phyloP scores from a whole-genome alignment of 1,140 invertebrate species.

The Heliconius hermathena region DNA sequence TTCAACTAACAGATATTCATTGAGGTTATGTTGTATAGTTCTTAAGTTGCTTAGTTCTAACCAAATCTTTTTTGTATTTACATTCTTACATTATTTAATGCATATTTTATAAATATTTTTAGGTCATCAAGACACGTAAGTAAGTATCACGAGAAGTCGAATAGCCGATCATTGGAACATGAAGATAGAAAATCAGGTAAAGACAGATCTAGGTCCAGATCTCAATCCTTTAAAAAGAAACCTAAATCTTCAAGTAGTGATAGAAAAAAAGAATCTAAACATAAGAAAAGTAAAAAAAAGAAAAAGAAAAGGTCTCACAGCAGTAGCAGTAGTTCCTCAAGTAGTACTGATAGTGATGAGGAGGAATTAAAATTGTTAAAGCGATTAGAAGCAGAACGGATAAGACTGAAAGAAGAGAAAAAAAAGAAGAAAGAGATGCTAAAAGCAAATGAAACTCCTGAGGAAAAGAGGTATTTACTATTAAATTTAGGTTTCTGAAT shows the following conservation, averaged over 20 bases:
- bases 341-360: conserved; percentile 75
- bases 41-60: not conserved
- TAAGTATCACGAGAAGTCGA: conserved; percentile 38
- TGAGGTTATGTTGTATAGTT: not conserved
- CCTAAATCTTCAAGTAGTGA: conserved; percentile 59
- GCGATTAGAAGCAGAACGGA: conserved; percentile 87
- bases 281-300: conserved; percentile 69
- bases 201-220: conserved; percentile 38
- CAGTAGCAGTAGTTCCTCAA: conserved; percentile 41
- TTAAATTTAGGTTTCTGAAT: not conserved
- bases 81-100: not conserved
- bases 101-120: not conserved
- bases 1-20: not conserved
- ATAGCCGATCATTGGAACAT: conserved; percentile 46
- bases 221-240: conserved; percentile 30
- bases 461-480: conserved; percentile 88
- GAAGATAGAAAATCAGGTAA: conserved; percentile 34
- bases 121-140: conserved; percentile 47
- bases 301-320: conserved; percentile 55
- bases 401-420: conserved; percentile 85
- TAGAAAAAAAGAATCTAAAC: conserved; percentile 49
- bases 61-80: not conserved
- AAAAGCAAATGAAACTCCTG: conserved; percentile 96
- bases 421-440: conserved; percentile 90
- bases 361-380: conserved; percentile 87